phyloP scores from a whole-genome alignment of 2,113 vertebrate species.

The Psilopsiagon aymara region DNA sequence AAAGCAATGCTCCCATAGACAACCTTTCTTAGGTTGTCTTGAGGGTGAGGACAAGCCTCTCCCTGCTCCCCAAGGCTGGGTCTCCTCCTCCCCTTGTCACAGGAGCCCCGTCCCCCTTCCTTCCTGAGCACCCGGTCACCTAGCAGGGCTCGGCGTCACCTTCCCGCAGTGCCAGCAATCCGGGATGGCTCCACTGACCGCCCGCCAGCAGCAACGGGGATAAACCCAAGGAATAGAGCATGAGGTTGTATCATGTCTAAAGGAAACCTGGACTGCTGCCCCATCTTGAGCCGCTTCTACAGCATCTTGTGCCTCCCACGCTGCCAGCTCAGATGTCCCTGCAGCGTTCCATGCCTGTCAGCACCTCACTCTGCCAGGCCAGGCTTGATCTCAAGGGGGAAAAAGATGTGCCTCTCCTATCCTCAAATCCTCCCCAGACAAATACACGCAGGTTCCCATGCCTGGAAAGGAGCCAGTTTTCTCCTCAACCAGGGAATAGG shows the following conservation, averaged over 20 bases:
- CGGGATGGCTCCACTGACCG: neutral
- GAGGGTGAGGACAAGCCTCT: neutral
- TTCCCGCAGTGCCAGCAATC: neutral
- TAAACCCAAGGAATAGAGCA: neutral
- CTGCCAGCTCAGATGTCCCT: neutral
- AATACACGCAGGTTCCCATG: neutral
- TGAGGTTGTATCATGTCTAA: neutral
- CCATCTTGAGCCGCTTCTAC: neutral
- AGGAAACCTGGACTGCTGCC: conserved; percentile 33
- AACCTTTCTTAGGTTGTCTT: neutral
- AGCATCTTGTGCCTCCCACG: conserved; percentile 4
- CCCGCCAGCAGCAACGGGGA: neutral
- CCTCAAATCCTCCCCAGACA: neutral
- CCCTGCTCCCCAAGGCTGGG: neutral
- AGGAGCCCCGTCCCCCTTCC: neutral
- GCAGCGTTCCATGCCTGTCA: neutral
- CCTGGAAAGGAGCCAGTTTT: neutral
- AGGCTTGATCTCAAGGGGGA: neutral
- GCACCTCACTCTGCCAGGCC: neutral
- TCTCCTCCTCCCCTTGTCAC: neutral
- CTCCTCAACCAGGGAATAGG: neutral
- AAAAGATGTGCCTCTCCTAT: neutral
- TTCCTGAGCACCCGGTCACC: neutral
- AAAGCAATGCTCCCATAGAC: fast-evolving
- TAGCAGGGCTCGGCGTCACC: neutral